Evolutionary conservation across 2,113 vertebrate genomes (phyloP).

Genomic region (Indicator maculatus): DNA sequence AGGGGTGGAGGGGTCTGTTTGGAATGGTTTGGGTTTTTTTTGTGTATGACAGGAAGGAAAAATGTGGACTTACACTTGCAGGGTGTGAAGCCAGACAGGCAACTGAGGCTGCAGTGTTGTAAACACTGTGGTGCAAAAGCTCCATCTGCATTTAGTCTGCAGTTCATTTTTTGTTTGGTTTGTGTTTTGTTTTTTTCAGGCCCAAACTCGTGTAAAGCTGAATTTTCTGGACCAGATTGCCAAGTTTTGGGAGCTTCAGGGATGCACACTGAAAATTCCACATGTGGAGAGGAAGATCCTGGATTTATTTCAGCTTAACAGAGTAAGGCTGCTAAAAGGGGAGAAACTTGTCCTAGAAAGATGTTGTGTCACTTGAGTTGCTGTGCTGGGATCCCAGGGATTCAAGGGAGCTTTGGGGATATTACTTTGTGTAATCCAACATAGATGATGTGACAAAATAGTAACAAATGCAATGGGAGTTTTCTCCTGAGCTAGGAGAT

Average conservation of each 20-base stretch:
- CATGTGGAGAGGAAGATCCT: slow-evolving; percentile 96
- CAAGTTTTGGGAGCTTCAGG: slow-evolving; percentile 98
- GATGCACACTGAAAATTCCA: slow-evolving; percentile 95
- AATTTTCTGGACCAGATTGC: slow-evolving; percentile 99
- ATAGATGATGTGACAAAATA: not conserved
- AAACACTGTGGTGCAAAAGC: not conserved
- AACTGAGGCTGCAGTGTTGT: not conserved
- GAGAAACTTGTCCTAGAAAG: not conserved
- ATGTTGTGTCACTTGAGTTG: not conserved
- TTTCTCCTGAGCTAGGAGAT: not conserved
- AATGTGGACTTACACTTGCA: not conserved
- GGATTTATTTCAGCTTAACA: slow-evolving; percentile 95
- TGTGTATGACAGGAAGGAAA: not conserved
- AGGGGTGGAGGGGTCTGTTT: not conserved
- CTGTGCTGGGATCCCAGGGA: not conserved
- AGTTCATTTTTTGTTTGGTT: not conserved
- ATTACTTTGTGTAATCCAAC: not conserved
- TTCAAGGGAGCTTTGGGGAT: not conserved
- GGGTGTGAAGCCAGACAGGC: not conserved
- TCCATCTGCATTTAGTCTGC: not conserved
- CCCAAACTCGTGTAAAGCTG: slow-evolving; percentile 95
- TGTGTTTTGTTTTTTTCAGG: slow-evolving; percentile 72
- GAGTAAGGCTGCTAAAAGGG: slow-evolving; percentile 71
- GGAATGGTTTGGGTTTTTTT: not conserved
- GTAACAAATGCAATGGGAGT: not conserved